Conservation (phyloP, 1,140 invertebrate genomes). For the Stegodyphus mimosarum region DNA sequence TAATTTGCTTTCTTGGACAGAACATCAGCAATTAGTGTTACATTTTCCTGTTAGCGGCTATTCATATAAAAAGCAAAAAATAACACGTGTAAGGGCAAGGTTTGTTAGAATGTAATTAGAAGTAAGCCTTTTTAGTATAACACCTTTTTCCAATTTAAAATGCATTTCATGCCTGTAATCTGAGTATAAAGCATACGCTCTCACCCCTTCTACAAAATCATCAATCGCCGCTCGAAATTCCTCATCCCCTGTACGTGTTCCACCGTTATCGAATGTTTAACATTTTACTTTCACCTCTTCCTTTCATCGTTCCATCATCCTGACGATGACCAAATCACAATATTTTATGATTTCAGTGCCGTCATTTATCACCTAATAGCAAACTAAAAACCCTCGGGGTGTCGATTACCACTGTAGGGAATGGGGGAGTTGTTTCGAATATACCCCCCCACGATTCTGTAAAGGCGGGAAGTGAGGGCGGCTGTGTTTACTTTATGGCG, state of each 20-base stretch:
- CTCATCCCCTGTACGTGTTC: background rate
- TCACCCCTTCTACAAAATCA: too few species aligned
- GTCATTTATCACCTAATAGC: background rate
- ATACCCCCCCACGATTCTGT: background rate
- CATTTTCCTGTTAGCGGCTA: too few species aligned
- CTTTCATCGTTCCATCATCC: background rate
- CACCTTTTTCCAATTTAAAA: too few species aligned
- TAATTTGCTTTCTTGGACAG: too few species aligned
- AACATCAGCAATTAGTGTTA: too few species aligned
- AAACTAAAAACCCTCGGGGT: background rate
- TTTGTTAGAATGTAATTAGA: too few species aligned
- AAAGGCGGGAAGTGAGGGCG: background rate
- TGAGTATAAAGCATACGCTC: background rate
- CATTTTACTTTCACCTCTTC: background rate
- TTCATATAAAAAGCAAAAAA: too few species aligned
- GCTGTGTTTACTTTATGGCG: background rate
- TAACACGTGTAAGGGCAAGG: too few species aligned
- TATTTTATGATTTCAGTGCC: slow-evolving; percentile 10
- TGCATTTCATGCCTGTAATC: background rate
- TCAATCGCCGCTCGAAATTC: too few species aligned
- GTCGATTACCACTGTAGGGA: background rate
- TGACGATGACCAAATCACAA: slow-evolving; percentile 3
- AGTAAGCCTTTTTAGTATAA: too few species aligned
- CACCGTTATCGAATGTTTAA: background rate
- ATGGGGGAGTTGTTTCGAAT: background rate